A percentile compares a stretch with the other conserved stretches of the same genome.
These are phyloP conservation scores for Bos javanicus DNA, from an alignment of 2,113 vertebrate genomes.

Conservation along the genomic window DNA sequence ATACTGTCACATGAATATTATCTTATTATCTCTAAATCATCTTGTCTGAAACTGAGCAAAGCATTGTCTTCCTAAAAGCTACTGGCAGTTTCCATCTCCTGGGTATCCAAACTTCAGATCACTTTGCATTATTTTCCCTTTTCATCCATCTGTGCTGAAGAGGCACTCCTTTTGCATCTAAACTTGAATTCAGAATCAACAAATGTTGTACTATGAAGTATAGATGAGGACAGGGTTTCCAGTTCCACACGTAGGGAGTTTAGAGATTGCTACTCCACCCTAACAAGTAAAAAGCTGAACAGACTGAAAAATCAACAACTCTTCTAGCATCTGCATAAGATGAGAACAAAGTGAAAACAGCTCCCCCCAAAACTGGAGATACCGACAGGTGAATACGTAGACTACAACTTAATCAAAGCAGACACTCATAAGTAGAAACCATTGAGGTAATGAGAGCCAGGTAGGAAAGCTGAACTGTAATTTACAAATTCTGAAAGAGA, in stretches of 20 bases:
- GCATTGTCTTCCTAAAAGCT: not conserved
- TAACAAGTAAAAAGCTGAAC: not conserved
- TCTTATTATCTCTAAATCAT: not conserved
- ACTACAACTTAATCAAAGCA: not conserved
- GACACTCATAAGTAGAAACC: not conserved
- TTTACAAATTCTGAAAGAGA: not conserved
- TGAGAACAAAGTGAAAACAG: not conserved
- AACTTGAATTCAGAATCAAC: not conserved
- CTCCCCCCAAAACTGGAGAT: not conserved
- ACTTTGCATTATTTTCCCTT: not conserved
- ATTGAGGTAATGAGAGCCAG: not conserved
- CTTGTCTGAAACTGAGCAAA: not conserved
- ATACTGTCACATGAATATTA: not conserved
- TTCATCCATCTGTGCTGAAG: not conserved
- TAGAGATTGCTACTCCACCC: not conserved
- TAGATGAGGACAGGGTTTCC: not conserved
- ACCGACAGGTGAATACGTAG: not conserved
- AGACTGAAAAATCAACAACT: not conserved
- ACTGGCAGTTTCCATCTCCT: not conserved
- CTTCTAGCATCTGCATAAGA: not conserved
- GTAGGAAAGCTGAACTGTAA: not conserved
- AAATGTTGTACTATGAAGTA: not conserved
- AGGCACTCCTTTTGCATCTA: not conserved
- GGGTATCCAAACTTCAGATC: not conserved
- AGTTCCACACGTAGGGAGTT: not conserved